Percentiles rank a stretch among this genome's conserved stretches.
phyloP scores from a whole-genome alignment of 2,888 invertebrate genomes.

The Trichopria drosophilae region DNA sequence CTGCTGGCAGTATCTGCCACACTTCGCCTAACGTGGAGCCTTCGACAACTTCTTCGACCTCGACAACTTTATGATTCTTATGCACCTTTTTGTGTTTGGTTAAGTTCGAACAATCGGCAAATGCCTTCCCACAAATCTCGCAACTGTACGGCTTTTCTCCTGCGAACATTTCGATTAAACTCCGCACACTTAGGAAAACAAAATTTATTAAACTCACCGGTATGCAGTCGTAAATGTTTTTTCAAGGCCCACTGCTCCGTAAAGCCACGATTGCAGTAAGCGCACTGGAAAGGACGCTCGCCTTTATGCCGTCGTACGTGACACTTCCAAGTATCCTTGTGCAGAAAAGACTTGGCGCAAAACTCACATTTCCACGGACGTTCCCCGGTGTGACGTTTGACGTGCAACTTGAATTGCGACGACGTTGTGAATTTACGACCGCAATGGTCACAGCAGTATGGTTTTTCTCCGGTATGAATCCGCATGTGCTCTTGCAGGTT shows the following conservation, averaged over 20 bases:
- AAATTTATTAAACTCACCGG: constrained; percentile 57
- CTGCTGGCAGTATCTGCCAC: constrained; percentile 53
- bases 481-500: constrained; percentile 77
- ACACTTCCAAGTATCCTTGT: constrained; percentile 67
- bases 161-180: too few relatives aligned
- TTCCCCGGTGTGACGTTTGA: constrained; percentile 66
- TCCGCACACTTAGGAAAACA: too few relatives aligned
- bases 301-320: constrained; percentile 70
- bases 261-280: constrained; percentile 64
- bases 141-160: constrained; percentile 73
- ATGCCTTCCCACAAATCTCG: constrained; percentile 71
- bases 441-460: constrained; percentile 71
- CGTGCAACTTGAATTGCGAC: constrained; percentile 71
- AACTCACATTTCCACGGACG: constrained; percentile 65
- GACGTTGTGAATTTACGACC: constrained; percentile 73
- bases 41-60: too few relatives aligned
- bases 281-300: constrained; percentile 68
- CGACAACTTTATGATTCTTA: constrained; percentile 41
- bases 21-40: too few relatives aligned
- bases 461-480: constrained; percentile 79
- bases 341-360: constrained; percentile 65
- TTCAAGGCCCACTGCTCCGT: constrained; percentile 68
- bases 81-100: constrained; percentile 68
- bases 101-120: constrained; percentile 77
- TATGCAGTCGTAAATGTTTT: constrained; percentile 68